These are phyloP conservation scores for Whitmania pigra DNA, from an alignment of 1,140 invertebrate genomes.

Conservation along the genomic window DNA sequence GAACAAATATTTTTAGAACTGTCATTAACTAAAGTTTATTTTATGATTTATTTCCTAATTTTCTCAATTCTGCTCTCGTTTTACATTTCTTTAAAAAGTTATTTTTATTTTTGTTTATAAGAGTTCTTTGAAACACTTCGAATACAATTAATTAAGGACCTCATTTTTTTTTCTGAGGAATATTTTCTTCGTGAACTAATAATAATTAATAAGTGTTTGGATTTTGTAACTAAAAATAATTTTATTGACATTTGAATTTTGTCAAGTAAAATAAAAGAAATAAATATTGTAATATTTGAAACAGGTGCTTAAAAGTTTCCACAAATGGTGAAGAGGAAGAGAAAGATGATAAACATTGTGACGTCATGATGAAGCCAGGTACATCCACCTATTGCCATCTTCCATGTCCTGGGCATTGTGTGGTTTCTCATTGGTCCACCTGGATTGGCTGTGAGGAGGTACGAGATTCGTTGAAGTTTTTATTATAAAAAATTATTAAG, in stretches of 20 bases:
- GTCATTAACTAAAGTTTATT: too few relatives aligned
- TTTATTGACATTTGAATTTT: not conserved
- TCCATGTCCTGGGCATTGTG: conserved; percentile 22
- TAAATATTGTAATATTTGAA: not conserved
- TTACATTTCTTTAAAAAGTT: too few relatives aligned
- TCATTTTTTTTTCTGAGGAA: too few relatives aligned
- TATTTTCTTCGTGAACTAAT: too few relatives aligned
- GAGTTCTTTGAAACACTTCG: too few relatives aligned
- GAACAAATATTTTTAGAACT: too few relatives aligned
- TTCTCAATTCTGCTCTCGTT: too few relatives aligned
- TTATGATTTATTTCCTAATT: too few relatives aligned
- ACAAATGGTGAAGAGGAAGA: not conserved
- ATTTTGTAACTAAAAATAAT: not conserved
- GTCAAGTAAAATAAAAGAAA: not conserved
- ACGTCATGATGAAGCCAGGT: conserved; percentile 1
- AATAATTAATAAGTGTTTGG: conserved; percentile 1
- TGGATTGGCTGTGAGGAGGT: conserved; percentile 20
- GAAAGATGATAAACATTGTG: conserved; percentile 11
- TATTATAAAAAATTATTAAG: too few relatives aligned
- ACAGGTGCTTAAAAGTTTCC: not conserved
- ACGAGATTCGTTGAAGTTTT: conserved; percentile 12
- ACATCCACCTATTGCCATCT: conserved; percentile 9
- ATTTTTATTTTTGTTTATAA: too few relatives aligned
- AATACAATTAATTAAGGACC: too few relatives aligned
- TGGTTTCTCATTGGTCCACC: conserved; percentile 18